A percentile compares a stretch with the other conserved stretches of the same genome.
Conservation (phyloP, 2,113 vertebrate species). For the Mellivora capensis region DNA sequence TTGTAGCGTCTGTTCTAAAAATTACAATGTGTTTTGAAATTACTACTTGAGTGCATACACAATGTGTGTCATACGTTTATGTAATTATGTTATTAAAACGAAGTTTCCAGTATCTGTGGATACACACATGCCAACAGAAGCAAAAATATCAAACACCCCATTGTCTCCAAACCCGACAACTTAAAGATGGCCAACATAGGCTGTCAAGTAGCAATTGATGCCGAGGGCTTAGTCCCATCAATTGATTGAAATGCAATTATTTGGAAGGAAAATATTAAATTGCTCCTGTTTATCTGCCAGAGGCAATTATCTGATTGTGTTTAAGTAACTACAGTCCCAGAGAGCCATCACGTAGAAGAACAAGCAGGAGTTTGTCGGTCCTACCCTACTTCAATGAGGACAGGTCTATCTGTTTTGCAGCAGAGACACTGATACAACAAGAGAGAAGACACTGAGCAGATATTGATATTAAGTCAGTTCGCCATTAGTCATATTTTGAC, state of each 20-base stretch:
- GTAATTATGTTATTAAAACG: slow-evolving; percentile 22
- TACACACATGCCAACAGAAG: background rate
- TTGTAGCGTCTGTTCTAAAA: slow-evolving; percentile 47
- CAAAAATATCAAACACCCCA: background rate
- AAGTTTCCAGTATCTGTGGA: background rate
- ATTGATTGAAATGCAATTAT: slow-evolving; percentile 45
- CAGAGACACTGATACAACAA: accelerated
- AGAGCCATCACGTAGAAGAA: background rate
- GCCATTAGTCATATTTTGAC: background rate
- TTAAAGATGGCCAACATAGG: background rate
- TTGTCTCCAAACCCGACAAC: background rate
- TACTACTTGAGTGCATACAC: background rate
- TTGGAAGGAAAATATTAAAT: slow-evolving; percentile 32
- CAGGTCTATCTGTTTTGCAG: background rate
- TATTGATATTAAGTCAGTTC: background rate
- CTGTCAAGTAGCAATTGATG: background rate
- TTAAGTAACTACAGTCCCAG: background rate
- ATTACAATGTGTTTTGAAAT: slow-evolving; percentile 54
- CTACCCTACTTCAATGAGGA: background rate
- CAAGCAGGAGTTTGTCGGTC: background rate
- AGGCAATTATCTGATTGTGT: slow-evolving; percentile 1
- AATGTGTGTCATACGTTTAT: slow-evolving; percentile 5
- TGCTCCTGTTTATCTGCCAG: slow-evolving; percentile 27
- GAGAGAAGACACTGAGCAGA: background rate
- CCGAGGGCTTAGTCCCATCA: background rate